Evolutionary conservation across 2,888 invertebrate species (phyloP), one percentile per base, ranked within the genome.

Genomic region (Meteorus colon): DNA sequence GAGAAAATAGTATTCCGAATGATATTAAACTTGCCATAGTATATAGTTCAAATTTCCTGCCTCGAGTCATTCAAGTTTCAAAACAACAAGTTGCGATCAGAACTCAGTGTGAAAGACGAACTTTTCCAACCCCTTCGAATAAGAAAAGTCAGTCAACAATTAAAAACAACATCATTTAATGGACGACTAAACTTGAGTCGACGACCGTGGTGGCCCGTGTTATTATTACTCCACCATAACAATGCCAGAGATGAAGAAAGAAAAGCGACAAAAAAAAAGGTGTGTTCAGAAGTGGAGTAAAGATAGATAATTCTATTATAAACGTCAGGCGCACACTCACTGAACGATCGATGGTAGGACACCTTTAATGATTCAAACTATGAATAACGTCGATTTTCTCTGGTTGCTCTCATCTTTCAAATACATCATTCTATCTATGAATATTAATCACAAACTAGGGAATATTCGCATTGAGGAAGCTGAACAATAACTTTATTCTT

Each of bases 61-160:
- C n/a, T n/a, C 12, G 37, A 45, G 71, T 60, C 45, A 37, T 71
- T 71, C 19, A 71, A 71, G 62, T 71, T 71, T 71, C 71, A 29
- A 55, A 69, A 69, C 51, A 69, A 55, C 69, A 69, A 59, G 24
- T 45, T 59, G 60, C 60, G 45, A 6, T 45, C 6, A 12, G 34
- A 68, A 48, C 29, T 51, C 68, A 66, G 24, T 31, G 5, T 51
- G 19, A 48, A 68, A 68, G 68, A 51, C 29, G 34, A 27, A 68
- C 48, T 45, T 48, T 27, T 12, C 16, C 29, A 3, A n/a, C 16
- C 37, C 24, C 16, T 14, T 60, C 31, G n/a, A 24, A 12, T 16
- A 34, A 34, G 45, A n/a, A 55, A 59, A 59, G 29, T 34, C 37
- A 70, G 31, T 48, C 37, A 59, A 37, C 69, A 70, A 70, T 70